A percentile compares a stretch with the other conserved stretches of the same genome.
phyloP scores from a whole-genome alignment of 2,888 invertebrate species.

The Zygogramma bicolorata region DNA sequence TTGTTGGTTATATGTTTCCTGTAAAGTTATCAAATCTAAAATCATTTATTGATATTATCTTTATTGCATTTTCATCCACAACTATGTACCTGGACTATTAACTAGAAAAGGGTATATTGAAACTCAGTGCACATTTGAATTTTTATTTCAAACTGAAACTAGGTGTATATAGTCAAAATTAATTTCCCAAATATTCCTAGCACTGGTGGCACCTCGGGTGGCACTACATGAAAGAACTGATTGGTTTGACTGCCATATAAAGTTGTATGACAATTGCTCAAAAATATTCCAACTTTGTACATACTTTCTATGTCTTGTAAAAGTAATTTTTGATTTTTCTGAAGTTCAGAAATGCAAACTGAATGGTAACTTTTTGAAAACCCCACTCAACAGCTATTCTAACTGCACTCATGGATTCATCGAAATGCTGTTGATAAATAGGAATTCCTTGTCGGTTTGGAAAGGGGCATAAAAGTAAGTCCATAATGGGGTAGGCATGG shows the following conservation, averaged over 20 bases:
- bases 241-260: constrained; percentile 27
- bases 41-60: background rate
- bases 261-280: constrained; percentile 41
- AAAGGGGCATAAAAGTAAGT: constrained; percentile 27
- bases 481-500: constrained; percentile 35
- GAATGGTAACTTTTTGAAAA: constrained; percentile 41
- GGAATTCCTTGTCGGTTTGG: constrained; percentile 24
- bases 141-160: background rate
- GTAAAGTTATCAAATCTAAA: background rate
- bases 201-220: constrained; percentile 13
- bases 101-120: background rate
- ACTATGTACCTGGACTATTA: background rate
- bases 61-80: background rate
- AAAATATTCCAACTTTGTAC: constrained; percentile 34
- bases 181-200: constrained; percentile 26
- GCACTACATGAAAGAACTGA: constrained; percentile 19
- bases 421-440: constrained; percentile 33
- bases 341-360: constrained; percentile 43
- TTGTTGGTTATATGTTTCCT: background rate
- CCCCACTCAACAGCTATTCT: constrained; percentile 46
- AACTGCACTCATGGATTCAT: constrained; percentile 36
- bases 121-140: background rate
- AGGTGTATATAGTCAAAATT: background rate
- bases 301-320: constrained; percentile 37
- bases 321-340: constrained; percentile 42